Evolutionary conservation across 2,888 invertebrate genomes (phyloP), one percentile per base, ranked within the genome.

Genomic region (Phyllotreta cruciferae): DNA sequence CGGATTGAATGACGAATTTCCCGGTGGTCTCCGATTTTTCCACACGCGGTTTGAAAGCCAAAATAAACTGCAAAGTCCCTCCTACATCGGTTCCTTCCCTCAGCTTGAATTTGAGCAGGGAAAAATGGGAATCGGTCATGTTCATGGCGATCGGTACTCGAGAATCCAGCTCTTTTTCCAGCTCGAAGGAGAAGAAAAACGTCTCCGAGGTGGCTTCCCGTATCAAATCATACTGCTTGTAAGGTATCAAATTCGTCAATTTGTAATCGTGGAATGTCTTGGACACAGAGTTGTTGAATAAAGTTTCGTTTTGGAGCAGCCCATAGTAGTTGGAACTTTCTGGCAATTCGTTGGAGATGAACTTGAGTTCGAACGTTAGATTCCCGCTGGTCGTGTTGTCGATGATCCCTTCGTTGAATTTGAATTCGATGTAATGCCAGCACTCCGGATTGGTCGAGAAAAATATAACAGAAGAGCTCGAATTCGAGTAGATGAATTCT

Each of bases 41-140:
- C 69, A 83, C 72, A 70, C 83, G 86, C 78, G 86, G 87, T 71
- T 89, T 84, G 75, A 93, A 83, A 56, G 89, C 90, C 0, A 91
- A 82, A 55, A 90, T 89, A 68, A 92, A 85, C 0, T 87, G 85
- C 13, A 94, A 77, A 1, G 91, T 93, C 0, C 94, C 94, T 0
- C 95, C 95, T 37, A 91, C 88, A 74, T 94, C 94, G 62, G 86
- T 83, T 24, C 89, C 85, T 62, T 89, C 85, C 39, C 88, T 87
- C 8, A 94, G 83, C 60, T 85, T 84, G 75, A 93, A 93, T 66
- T 88, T 86, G 56, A 93, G 82, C 0, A 88, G 84, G 44, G 86
- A 86, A 35, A 88, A 83, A 70, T 86, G 85, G 1, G 84, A 83
- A 3, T 87, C 87, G 7, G 89, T 88, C 47, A 93, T 76, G 74